These are phyloP conservation scores for Barnardius zonarius DNA, from an alignment of 2,113 vertebrate species.

Conservation along the genomic window DNA sequence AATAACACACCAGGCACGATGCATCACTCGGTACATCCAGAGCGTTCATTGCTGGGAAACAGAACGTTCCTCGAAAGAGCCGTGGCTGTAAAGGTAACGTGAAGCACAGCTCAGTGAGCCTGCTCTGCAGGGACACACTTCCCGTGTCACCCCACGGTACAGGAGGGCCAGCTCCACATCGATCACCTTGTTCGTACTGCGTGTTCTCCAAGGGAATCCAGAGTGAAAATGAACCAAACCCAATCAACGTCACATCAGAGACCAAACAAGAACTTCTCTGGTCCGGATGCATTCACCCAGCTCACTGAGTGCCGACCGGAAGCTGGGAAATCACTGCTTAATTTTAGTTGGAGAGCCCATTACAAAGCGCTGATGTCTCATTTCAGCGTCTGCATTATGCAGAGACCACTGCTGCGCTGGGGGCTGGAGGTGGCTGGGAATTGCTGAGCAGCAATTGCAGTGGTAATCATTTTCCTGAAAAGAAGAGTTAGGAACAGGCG, in stretches of 20 bases:
- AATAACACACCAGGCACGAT: background rate
- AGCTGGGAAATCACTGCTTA: background rate
- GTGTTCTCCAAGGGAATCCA: accelerated
- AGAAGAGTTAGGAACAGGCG: background rate
- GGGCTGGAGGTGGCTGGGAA: background rate
- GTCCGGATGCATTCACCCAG: background rate
- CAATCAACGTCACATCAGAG: background rate
- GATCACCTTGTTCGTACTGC: background rate
- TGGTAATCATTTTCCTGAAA: background rate
- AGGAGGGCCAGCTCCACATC: accelerated
- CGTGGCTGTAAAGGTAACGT: background rate
- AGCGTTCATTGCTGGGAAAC: accelerated
- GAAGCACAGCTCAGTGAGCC: background rate
- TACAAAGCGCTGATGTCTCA: constrained; percentile 38
- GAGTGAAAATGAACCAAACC: background rate
- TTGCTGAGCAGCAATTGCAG: background rate
- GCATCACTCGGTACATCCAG: accelerated
- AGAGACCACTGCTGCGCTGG: background rate
- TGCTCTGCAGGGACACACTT: background rate
- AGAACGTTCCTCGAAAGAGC: background rate
- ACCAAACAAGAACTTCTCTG: background rate
- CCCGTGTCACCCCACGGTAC: accelerated
- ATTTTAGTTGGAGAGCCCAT: constrained; percentile 30
- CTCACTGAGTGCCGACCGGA: background rate
- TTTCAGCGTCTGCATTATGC: background rate